Percentiles rank a stretch among this genome's conserved stretches.
These are phyloP conservation scores for Vidua macroura DNA, from an alignment of 2,113 vertebrate species.

Conservation along the genomic window DNA sequence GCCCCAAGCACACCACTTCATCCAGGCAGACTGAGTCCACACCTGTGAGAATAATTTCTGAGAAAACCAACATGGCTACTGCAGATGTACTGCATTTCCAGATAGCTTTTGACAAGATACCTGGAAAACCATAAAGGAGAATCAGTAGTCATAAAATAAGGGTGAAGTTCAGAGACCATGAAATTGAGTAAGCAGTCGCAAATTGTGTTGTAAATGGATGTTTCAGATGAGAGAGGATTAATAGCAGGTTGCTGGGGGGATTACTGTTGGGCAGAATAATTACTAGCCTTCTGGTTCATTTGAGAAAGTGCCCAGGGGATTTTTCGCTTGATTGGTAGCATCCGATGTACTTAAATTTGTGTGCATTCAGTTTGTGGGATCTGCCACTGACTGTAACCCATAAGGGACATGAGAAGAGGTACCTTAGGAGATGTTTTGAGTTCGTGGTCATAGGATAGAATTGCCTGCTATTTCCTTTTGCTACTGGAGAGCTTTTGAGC, in stretches of 20 bases:
- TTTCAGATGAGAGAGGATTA: slow-evolving; percentile 62
- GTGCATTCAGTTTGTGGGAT: neutral
- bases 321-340: slow-evolving; percentile 28
- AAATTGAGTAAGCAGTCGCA: slow-evolving; percentile 53
- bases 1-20: neutral
- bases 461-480: neutral
- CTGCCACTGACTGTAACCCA: neutral
- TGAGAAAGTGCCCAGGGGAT: slow-evolving; percentile 3
- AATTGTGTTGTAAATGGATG: slow-evolving; percentile 45
- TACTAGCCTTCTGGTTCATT: slow-evolving; percentile 46
- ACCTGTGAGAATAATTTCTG: neutral
- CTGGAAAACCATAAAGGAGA: slow-evolving; percentile 33
- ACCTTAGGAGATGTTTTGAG: neutral
- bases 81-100: slow-evolving; percentile 8
- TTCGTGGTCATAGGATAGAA: neutral
- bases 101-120: slow-evolving; percentile 6
- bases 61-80: neutral
- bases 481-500: neutral
- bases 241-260: slow-evolving; percentile 36
- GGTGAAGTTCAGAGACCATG: slow-evolving; percentile 33
- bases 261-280: slow-evolving; percentile 50
- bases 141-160: slow-evolving; percentile 39
- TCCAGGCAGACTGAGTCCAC: neutral
- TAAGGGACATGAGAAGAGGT: neutral
- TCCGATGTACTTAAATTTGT: neutral